These are phyloP conservation scores for Apogon hyalosoma DNA, from an alignment of 2,797 vertebrate species.

Conservation along the genomic window DNA sequence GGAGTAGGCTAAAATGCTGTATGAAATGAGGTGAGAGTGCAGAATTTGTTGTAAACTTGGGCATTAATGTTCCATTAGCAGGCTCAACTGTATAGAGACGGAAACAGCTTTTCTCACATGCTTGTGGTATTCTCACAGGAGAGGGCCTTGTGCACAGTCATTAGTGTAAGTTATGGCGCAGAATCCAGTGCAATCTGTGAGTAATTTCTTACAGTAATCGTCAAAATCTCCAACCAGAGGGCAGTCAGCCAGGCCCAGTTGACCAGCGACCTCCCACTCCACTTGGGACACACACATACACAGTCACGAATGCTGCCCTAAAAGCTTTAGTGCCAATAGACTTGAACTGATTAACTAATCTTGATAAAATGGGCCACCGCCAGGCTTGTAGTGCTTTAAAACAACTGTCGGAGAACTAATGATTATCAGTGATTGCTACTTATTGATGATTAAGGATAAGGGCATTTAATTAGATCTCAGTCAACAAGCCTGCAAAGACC, in stretches of 20 bases:
- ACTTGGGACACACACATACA: slow-evolving; percentile 39
- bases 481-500: slow-evolving; percentile 31
- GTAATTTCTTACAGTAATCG: slow-evolving; percentile 83
- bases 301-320: slow-evolving; percentile 46
- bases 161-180: slow-evolving; percentile 32
- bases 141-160: slow-evolving; percentile 27
- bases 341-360: slow-evolving; percentile 78
- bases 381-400: slow-evolving; percentile 55
- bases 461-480: slow-evolving; percentile 65
- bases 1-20: slow-evolving; percentile 3
- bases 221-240: slow-evolving; percentile 57
- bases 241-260: slow-evolving; percentile 63
- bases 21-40: slow-evolving; percentile 36
- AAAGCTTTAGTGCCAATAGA: slow-evolving; percentile 67
- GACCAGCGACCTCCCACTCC: slow-evolving; percentile 54
- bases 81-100: slow-evolving; percentile 51
- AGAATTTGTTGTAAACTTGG: slow-evolving; percentile 43
- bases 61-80: slow-evolving; percentile 63
- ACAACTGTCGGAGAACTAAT: slow-evolving; percentile 66
- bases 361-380: slow-evolving; percentile 67
- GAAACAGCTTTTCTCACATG: slow-evolving; percentile 46
- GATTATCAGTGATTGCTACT: slow-evolving; percentile 64
- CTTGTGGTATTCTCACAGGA: slow-evolving; percentile 39
- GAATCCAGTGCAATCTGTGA: slow-evolving; percentile 79
- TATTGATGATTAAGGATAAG: slow-evolving; percentile 69